phyloP scores from a whole-genome alignment of 2,113 vertebrate genomes.

The Agapornis roseicollis region DNA sequence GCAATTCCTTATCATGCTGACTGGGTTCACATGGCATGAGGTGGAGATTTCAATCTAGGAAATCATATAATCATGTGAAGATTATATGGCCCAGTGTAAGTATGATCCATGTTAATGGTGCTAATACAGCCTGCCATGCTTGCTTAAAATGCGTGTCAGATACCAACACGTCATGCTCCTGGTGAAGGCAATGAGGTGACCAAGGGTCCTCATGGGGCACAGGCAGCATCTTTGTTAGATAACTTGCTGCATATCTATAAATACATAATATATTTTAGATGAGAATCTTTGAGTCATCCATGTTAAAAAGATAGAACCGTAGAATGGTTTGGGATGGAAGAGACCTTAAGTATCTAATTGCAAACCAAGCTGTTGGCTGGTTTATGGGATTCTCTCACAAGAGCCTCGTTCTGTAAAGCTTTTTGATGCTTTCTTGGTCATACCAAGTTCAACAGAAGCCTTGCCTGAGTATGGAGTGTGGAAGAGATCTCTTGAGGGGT shows the following conservation, averaged over 20 bases:
- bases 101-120: neutral
- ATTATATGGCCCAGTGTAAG: neutral
- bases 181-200: neutral
- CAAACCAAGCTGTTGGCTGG: neutral
- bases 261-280: neutral
- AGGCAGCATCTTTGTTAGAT: neutral
- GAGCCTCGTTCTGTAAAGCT: neutral
- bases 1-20: neutral
- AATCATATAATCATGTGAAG: neutral
- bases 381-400: neutral
- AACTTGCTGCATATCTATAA: neutral
- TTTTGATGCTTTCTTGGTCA: neutral
- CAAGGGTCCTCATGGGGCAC: neutral
- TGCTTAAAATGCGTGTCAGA: neutral
- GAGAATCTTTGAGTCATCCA: neutral
- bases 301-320: neutral
- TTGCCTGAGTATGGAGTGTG: neutral
- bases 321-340: neutral
- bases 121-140: neutral
- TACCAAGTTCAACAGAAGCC: neutral
- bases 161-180: rapidly evolving
- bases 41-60: neutral
- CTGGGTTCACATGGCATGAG: neutral
- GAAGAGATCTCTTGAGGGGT: neutral
- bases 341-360: neutral